These are phyloP conservation scores for Myiozetetes cayanensis DNA, from an alignment of 2,113 vertebrate genomes.

Conservation along the genomic window DNA sequence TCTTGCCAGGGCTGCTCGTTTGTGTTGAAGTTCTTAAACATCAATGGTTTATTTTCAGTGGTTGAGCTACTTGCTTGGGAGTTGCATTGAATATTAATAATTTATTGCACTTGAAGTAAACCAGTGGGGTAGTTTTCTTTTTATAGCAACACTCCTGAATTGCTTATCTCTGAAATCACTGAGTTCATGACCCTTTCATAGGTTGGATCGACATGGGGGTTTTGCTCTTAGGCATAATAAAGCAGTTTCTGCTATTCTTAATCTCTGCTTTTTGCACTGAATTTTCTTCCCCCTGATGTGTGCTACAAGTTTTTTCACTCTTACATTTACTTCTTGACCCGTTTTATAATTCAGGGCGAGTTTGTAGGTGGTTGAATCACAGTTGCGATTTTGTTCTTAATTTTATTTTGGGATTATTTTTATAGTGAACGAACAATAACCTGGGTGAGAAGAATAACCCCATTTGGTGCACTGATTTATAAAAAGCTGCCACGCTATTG, in stretches of 20 bases:
- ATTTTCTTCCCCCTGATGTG: neutral
- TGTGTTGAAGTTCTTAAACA: neutral
- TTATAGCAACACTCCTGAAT: neutral
- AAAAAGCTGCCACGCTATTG: neutral
- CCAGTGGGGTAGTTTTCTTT: neutral
- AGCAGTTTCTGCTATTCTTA: neutral
- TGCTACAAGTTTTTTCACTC: neutral
- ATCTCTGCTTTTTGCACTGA: neutral
- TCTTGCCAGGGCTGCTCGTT: neutral
- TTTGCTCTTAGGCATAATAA: neutral
- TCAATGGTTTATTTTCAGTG: neutral
- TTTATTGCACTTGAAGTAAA: neutral
- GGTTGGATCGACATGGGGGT: neutral
- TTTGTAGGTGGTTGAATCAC: conserved; percentile 31
- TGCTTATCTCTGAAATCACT: neutral
- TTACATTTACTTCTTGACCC: neutral
- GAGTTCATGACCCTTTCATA: neutral
- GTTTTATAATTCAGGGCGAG: neutral
- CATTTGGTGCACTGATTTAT: neutral
- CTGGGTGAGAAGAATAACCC: conserved; percentile 16
- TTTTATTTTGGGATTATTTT: conserved; percentile 9
- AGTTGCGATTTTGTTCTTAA: neutral
- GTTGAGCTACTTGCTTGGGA: neutral
- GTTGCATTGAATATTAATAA: neutral
- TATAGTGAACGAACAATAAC: conserved; percentile 10